Percentiles rank a stretch among this genome's conserved stretches.
phyloP scores from a whole-genome alignment of 92 coral and sea anemone genomes.

The Zoanthus solanderi region DNA sequence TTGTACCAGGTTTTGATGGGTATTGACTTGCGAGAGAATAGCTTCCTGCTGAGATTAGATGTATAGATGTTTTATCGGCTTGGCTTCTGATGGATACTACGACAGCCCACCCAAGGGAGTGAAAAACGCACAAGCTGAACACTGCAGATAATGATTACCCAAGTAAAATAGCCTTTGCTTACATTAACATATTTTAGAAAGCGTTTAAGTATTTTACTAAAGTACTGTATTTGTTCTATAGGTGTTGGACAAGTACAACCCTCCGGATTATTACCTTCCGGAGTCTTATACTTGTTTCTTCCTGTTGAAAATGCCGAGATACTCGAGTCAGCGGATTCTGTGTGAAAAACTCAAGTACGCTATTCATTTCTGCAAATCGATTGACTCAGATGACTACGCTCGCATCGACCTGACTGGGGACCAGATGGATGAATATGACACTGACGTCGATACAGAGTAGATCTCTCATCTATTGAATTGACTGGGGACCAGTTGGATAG shows the following conservation, averaged over 20 bases:
- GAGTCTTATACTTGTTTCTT: constrained; percentile 99
- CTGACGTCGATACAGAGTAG: constrained; percentile 74
- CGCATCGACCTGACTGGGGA: constrained; percentile 97
- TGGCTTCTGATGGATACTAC: too few species aligned
- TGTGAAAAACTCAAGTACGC: constrained; percentile 99
- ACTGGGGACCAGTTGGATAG: constrained; percentile 94
- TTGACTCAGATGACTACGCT: constrained; percentile 99
- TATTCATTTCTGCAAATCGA: constrained; percentile 98
- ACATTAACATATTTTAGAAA: too few species aligned
- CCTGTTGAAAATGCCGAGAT: constrained; percentile 96
- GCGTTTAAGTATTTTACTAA: not conserved
- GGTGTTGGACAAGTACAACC: constrained; percentile 99
- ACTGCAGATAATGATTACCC: too few species aligned
- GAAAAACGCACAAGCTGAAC: too few species aligned
- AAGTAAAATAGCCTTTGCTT: too few species aligned
- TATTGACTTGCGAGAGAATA: too few species aligned
- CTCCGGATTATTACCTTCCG: constrained; percentile 97
- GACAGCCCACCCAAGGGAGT: too few species aligned
- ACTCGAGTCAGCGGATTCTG: constrained; percentile 96
- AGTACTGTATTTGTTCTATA: constrained; percentile 14
- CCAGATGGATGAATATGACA: constrained; percentile 91
- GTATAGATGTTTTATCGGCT: too few species aligned
- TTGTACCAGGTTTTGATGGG: too few species aligned
- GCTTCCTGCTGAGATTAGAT: too few species aligned
- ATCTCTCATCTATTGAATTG: constrained; percentile 69